Evolutionary conservation across 1,140 invertebrate species (phyloP).

Genomic region (Protaetia brevitarsis): DNA sequence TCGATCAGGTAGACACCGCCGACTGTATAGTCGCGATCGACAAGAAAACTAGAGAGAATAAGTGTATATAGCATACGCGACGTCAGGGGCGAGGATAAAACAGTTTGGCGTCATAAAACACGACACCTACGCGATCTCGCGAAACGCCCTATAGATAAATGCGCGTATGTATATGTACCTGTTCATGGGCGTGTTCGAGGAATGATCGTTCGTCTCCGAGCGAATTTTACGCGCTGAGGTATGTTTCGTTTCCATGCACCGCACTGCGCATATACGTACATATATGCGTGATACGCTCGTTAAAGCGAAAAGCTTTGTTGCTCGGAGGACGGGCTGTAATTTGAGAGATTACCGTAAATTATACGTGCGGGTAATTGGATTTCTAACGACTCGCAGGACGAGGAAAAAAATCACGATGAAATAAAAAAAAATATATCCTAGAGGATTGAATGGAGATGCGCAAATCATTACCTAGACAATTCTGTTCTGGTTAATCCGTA

Average conservation of each 20-base stretch:
- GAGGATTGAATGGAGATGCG: too few species aligned
- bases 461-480: too few species aligned
- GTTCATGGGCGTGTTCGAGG: too few species aligned
- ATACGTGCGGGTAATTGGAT: not conserved
- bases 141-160: too few species aligned
- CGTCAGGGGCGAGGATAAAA: not conserved
- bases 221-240: not conserved
- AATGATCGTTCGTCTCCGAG: not conserved
- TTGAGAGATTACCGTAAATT: constrained; percentile 1
- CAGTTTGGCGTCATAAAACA: too few species aligned
- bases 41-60: too few species aligned
- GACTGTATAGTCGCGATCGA: not conserved
- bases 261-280: not conserved
- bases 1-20: constrained; percentile 37
- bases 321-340: not conserved
- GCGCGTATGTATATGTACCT: too few species aligned
- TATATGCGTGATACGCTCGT: not conserved
- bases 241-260: not conserved
- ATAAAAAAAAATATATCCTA: too few species aligned
- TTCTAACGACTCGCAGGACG: constrained; percentile 3
- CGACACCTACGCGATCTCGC: too few species aligned
- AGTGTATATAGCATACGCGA: not conserved
- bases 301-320: not conserved
- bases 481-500: too few species aligned
- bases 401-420: too few species aligned